phyloP scores from a whole-genome alignment of 2,888 invertebrate genomes.

The Azorinus chamasolen region DNA sequence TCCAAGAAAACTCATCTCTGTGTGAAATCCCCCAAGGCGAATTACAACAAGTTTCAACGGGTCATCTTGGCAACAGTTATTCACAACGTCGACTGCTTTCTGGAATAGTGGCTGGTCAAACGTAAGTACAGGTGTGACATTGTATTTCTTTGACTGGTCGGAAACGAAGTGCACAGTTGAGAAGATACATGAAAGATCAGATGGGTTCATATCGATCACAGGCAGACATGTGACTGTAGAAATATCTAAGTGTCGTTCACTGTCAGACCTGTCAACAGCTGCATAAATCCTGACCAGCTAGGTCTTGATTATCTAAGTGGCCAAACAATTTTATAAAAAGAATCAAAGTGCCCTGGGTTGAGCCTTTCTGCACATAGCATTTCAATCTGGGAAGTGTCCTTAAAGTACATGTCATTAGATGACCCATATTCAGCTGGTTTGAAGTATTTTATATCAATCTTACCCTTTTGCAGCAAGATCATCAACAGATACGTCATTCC shows the following conservation, averaged over 20 bases:
- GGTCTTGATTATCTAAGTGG: background rate
- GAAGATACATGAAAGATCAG: constrained; percentile 55
- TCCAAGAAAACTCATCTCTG: constrained; percentile 69
- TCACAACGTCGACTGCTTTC: constrained; percentile 37
- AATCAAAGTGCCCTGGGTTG: background rate
- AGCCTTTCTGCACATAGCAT: no score
- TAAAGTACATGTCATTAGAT: no score
- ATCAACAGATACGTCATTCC: no score
- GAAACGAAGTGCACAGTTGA: constrained; percentile 47
- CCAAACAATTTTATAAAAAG: constrained; percentile 22
- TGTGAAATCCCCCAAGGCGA: constrained; percentile 43
- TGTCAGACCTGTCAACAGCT: constrained; percentile 12
- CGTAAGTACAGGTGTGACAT: constrained; percentile 50
- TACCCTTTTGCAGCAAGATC: no score
- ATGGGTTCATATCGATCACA: constrained; percentile 27
- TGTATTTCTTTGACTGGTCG: constrained; percentile 23
- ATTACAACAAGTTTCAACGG: constrained; percentile 26
- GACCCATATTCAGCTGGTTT: no score
- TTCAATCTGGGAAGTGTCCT: no score
- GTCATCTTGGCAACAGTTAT: no score
- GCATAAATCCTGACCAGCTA: constrained; percentile 20
- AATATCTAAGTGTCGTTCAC: constrained; percentile 7
- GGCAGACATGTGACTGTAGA: constrained; percentile 20
- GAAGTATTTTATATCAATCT: no score
- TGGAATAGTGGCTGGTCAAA: constrained; percentile 70